Percentiles rank a stretch among this genome's conserved stretches.
Conservation (phyloP, 2,113 vertebrate genomes). For the Cyanoramphus novaezelandiae region DNA sequence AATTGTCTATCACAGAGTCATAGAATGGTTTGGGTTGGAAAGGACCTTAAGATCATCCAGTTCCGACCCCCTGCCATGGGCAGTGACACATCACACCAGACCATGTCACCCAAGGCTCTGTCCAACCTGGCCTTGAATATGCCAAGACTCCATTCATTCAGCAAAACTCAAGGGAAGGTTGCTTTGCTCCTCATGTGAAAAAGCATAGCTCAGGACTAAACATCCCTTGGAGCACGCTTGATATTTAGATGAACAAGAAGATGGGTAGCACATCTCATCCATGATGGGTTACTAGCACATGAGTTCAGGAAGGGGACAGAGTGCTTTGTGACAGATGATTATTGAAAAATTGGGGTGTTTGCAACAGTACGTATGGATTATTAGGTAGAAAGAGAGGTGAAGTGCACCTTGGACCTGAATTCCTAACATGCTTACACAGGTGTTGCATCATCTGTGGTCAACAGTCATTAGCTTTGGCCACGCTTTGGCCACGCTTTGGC, state of each 20-base stretch:
- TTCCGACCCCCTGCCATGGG: background rate
- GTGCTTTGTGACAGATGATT: background rate
- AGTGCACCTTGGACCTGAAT: background rate
- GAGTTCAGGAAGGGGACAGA: accelerated
- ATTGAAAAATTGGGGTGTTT: background rate
- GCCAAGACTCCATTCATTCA: background rate
- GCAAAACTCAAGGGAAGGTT: background rate
- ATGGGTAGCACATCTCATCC: background rate
- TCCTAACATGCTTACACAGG: background rate
- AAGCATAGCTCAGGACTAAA: background rate
- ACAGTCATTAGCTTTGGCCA: background rate
- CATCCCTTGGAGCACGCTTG: background rate
- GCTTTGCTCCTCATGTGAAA: background rate
- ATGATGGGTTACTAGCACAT: background rate
- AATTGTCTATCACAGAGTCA: background rate
- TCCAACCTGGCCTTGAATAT: background rate
- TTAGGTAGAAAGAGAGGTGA: background rate
- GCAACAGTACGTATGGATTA: background rate
- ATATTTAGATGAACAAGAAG: background rate
- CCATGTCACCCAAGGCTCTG: background rate
- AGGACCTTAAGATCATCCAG: background rate
- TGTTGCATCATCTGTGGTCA: background rate
- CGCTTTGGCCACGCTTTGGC: background rate
- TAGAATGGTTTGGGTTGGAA: background rate
- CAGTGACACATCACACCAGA: background rate